Conservation (phyloP, 2,797 vertebrate genomes). For the Trachurus trachurus region DNA sequence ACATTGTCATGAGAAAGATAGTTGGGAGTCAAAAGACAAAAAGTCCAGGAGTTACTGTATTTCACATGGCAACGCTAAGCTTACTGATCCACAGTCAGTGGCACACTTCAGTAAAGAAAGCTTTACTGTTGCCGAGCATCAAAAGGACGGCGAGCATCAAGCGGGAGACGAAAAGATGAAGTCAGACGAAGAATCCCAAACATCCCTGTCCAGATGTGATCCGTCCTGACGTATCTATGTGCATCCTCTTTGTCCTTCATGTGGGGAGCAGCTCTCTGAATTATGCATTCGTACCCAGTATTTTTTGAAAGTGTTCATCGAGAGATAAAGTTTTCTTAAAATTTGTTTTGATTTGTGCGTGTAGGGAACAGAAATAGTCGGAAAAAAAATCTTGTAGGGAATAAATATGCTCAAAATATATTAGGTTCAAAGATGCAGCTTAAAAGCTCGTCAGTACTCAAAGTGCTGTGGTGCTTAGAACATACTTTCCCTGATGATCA, state of each 20-base stretch:
- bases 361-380: neutral
- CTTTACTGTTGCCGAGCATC: constrained; percentile 1
- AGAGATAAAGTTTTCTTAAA: constrained; percentile 8
- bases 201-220: constrained; percentile 27
- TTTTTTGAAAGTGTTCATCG: constrained; percentile 10
- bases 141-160: neutral
- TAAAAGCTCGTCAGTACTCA: constrained; percentile 18
- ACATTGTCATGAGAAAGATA: neutral
- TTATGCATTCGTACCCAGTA: constrained; percentile 22
- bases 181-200: constrained; percentile 24
- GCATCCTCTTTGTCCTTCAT: constrained; percentile 35
- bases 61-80: neutral
- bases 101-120: neutral
- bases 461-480: constrained; percentile 18
- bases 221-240: constrained; percentile 21
- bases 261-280: constrained; percentile 1
- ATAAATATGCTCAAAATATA: constrained; percentile 16
- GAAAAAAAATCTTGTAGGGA: neutral
- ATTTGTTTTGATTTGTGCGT: neutral
- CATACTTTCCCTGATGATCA: constrained; percentile 32
- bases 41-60: neutral
- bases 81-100: neutral
- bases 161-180: constrained; percentile 13
- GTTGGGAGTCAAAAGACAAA: neutral
- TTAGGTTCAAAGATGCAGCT: constrained; percentile 11